Base-by-base conservation (phyloP, 2,113 vertebrate genomes). In the Psettodes erumei region DNA sequence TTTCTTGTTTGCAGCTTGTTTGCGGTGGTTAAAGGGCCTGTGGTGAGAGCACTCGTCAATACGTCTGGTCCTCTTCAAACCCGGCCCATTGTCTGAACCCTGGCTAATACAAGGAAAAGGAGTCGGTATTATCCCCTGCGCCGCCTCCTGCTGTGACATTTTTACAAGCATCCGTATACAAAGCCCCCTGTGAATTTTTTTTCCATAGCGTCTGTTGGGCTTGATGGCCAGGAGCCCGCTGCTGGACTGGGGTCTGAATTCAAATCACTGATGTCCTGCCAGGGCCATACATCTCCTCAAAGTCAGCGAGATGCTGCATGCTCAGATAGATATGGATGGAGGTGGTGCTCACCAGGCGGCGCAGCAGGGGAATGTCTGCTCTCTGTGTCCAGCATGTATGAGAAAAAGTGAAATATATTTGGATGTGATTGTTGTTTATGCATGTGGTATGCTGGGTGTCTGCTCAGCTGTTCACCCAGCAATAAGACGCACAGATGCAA, bases 21-120 rank as follows among this genome's bases (percentile, higher is more conserved):
- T 66, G 59, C 8, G 23, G 33, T 9, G 71, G 55, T 23, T 13
- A 67, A 62, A 38, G 56, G 1, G 38, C 50, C 71, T 55, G 77
- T 42, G 59, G 68, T 73, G 62, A 77, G 59, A 43, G 63, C 27
- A 8, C 42, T 62, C 21, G n/a, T 80, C 68, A 58, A 66, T 74
- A 66, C 8, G 48, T 83, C 80, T 71, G 68, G 38, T 77, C 53
- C 59, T 74, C 54, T 68, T 58, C 71, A 71, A 82, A 82, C 75
- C 53, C 25, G 42, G 40, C 30, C 33, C 58, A 55, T 59, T 73
- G 62, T 79, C 45, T 71, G 32, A 63, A 68, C 54, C 75, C 71
- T 8, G 47, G 54, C 51, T 65, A 60, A 60, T 16, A 27, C 71
- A 43, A 65, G 53, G n/a, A 70, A 18, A 62, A 65, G 59, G 58